A percentile compares a stretch with the other conserved stretches of the same genome.
Conservation (phyloP, 2,888 invertebrate species). For the Mimas tiliae region DNA sequence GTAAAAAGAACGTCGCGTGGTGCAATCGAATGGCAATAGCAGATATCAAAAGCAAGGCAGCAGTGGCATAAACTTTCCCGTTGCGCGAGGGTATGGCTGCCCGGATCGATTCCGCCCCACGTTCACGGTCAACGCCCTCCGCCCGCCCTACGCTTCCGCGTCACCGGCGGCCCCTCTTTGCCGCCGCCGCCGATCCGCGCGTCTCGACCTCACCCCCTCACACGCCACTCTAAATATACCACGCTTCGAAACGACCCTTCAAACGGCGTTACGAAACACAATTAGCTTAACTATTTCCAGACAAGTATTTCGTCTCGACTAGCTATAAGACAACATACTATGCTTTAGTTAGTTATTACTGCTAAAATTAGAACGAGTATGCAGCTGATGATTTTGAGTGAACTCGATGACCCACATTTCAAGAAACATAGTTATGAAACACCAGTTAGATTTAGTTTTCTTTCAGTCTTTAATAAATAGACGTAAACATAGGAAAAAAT, state of each 20-base stretch:
- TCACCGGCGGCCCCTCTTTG: conserved; percentile 56
- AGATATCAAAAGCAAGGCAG: conserved; percentile 22
- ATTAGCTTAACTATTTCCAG: conserved; percentile 79
- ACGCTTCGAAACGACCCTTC: conserved; percentile 69
- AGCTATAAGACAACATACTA: conserved; percentile 46
- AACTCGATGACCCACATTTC: conserved; percentile 32
- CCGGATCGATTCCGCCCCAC: conserved; percentile 80
- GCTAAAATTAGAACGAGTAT: conserved; percentile 44
- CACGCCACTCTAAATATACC: conserved; percentile 71
- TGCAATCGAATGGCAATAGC: conserved; percentile 20
- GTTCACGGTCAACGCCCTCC: conserved; percentile 85
- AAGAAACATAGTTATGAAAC: conserved; percentile 27
- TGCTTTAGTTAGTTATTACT: conserved; percentile 39
- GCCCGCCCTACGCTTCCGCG: conserved; percentile 84
- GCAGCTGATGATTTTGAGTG: conserved; percentile 29
- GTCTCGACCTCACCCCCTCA: conserved; percentile 42
- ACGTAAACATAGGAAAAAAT: neutral
- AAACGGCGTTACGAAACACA: conserved; percentile 75
- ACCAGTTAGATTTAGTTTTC: conserved; percentile 33
- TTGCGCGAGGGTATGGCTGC: conserved; percentile 83
- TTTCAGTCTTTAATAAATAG: neutral
- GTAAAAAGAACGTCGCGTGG: neutral
- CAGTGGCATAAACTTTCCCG: conserved; percentile 66
- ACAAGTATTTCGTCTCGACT: conserved; percentile 56
- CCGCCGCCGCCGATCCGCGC: conserved; percentile 34